These are phyloP conservation scores for Melanostoma mellinum DNA, from an alignment of 2,888 invertebrate genomes.

Conservation along the genomic window DNA sequence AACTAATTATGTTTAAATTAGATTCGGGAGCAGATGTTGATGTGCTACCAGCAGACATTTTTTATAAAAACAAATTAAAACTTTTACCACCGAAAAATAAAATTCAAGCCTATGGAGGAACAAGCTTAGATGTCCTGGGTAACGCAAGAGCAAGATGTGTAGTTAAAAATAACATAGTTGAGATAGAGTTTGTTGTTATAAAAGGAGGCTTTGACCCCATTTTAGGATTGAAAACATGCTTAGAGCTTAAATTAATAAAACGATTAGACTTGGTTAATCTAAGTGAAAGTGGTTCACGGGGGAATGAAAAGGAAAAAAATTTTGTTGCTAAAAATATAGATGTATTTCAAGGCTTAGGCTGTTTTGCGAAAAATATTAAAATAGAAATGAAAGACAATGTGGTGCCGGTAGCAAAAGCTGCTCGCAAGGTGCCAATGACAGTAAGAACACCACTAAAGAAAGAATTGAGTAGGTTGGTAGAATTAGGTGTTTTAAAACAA, in stretches of 20 bases:
- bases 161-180: conserved; percentile 1
- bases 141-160: conserved; percentile 4
- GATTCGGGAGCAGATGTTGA: conserved; percentile 43
- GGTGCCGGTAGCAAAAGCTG: conserved; percentile 35
- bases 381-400: conserved; percentile 47
- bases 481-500: conserved; percentile 29
- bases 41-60: conserved; percentile 27
- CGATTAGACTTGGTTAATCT: conserved; percentile 25
- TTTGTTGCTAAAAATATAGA: conserved; percentile 31
- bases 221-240: conserved; percentile 37
- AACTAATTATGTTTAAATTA: conserved; percentile 41
- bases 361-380: conserved; percentile 29
- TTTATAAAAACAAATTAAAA: conserved; percentile 3
- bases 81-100: background rate
- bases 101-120: conserved; percentile 36
- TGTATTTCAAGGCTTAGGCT: conserved; percentile 44
- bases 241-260: conserved; percentile 37
- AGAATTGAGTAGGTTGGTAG: conserved; percentile 3
- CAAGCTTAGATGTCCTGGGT: conserved; percentile 20
- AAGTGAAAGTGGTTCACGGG: background rate
- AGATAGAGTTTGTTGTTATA: too few species aligned
- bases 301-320: background rate
- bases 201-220: background rate
- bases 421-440: conserved; percentile 28
- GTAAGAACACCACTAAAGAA: conserved; percentile 12